Conservation (phyloP, 2,113 vertebrate genomes). For the Columba livia region DNA sequence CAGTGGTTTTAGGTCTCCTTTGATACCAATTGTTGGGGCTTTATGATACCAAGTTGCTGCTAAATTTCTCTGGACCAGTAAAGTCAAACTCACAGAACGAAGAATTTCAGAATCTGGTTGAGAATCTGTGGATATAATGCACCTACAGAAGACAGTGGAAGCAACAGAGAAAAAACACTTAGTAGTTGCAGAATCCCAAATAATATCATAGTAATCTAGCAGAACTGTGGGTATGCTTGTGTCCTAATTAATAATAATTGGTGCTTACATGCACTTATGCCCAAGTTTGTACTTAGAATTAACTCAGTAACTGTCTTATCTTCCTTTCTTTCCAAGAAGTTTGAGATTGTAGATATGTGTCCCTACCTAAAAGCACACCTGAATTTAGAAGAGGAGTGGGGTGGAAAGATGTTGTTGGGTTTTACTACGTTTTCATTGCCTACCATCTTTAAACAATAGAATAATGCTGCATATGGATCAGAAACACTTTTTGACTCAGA, state of each 20-base stretch:
- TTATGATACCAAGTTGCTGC: constrained; percentile 87
- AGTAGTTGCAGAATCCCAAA: neutral
- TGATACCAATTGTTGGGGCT: constrained; percentile 84
- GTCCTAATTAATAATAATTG: neutral
- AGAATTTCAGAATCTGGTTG: constrained; percentile 82
- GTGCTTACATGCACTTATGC: neutral
- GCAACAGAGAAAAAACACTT: neutral
- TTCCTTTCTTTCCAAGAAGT: neutral
- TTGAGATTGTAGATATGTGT: neutral
- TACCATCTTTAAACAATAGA: neutral
- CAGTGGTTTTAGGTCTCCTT: constrained; percentile 93
- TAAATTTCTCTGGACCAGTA: constrained; percentile 89
- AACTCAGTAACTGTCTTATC: neutral
- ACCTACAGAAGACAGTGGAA: constrained; percentile 69
- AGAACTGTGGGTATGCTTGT: neutral
- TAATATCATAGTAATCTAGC: neutral
- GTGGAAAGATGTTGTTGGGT: neutral
- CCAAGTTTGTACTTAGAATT: neutral
- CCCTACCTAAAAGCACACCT: neutral
- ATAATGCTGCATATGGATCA: neutral
- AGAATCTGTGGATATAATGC: constrained; percentile 62
- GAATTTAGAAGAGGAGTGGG: neutral
- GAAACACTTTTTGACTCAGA: neutral
- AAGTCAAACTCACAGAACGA: constrained; percentile 86
- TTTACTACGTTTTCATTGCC: neutral